Base-by-base conservation (phyloP, 2,113 vertebrate species). In the Scophthalmus maximus region DNA sequence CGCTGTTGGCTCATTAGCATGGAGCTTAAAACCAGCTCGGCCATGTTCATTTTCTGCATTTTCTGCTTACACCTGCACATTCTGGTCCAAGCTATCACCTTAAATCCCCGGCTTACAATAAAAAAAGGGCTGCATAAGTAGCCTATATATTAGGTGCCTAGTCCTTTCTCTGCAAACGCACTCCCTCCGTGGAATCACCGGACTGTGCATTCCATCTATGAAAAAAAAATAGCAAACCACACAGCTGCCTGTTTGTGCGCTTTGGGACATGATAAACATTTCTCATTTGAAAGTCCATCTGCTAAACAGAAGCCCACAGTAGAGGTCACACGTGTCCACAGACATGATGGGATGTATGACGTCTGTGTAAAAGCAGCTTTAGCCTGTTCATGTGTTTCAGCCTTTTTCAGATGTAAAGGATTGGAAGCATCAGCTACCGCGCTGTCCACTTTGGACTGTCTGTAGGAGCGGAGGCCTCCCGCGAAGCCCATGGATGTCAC, bases 31-130 rank as follows among this genome's bases (percentile, higher is more conserved):
- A 81, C 29, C 44, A 58, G 61, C 61, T 0, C 12, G 32, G 70
- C 25, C 1, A 51, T 74, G n/a, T 44, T 84, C 44, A 77, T 76
- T 73, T 72, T 78, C 56, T 60, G 29, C 57, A 68, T 87, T 56
- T 77, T 89, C 61, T 91, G 84, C 87, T 85, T 84, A 81, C 69
- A 79, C 5, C 47, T 83, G 86, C 89, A 83, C 25, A 68, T 89
- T 84, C 60, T 83, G 53, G 44, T 71, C 76, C 73, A 55, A 59
- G 68, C 68, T 55, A 40, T 68, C 56, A 73, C 56, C 47, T 67
- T 56, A 76, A 27, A 68, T 79, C 73, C 78, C 66, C 55, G 29
- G 81, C 68, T 74, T 66, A 76, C 67, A 59, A 68, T 79, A 79
- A 84, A 89, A n/a, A 8, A 73, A 29, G 15, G 46, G 34, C 52